Evolutionary conservation across 2,113 vertebrate species (phyloP).

Genomic region (Colossoma macropomum): DNA sequence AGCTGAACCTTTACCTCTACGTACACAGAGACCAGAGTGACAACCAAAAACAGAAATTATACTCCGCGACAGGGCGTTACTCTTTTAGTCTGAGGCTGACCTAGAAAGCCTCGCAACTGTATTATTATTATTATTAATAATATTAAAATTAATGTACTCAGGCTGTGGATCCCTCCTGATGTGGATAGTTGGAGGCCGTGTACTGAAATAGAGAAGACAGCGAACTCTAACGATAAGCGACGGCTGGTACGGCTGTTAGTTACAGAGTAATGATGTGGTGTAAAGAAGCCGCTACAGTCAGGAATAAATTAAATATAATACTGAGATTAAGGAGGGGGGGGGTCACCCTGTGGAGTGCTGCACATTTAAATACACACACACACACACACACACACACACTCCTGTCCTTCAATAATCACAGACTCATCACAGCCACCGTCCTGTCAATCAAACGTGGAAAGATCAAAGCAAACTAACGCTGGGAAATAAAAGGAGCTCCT

Average conservation of each 20-base stretch:
- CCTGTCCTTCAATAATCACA: background rate
- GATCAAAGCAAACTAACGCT: background rate
- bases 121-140: background rate
- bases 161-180: background rate
- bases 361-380: background rate
- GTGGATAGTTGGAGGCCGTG: background rate
- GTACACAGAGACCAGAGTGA: constrained; percentile 35
- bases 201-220: background rate
- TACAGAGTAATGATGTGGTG: background rate
- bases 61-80: background rate
- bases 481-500: constrained; percentile 2
- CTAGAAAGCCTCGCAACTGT: background rate
- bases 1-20: constrained; percentile 34
- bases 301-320: constrained; percentile 30
- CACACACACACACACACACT: background rate
- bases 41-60: background rate
- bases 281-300: background rate
- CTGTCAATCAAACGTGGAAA: background rate
- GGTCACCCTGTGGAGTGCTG: background rate
- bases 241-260: background rate
- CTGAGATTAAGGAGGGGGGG: background rate
- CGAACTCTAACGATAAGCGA: background rate
- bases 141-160: background rate
- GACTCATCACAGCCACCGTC: background rate
- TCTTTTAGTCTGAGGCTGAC: background rate